These are phyloP conservation scores for Bos taurus DNA, from an alignment of 2,113 vertebrate species.

Conservation along the genomic window DNA sequence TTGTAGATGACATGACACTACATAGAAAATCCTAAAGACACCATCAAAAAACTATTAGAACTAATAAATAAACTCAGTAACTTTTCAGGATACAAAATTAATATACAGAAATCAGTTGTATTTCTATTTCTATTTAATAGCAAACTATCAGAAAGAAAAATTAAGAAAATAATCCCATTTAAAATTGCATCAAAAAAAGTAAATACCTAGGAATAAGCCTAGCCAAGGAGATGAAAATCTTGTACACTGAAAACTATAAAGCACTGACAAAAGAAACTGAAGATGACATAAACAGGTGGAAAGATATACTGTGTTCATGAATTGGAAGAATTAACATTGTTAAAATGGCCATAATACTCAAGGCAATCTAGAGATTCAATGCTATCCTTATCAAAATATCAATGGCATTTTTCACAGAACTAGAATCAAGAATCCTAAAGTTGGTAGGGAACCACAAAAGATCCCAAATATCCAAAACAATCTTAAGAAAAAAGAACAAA, in stretches of 20 bases:
- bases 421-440: background rate
- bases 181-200: background rate
- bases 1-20: background rate
- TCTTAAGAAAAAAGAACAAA: background rate
- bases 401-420: background rate
- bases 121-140: background rate
- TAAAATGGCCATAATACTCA: background rate
- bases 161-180: background rate
- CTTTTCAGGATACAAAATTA: background rate
- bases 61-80: background rate
- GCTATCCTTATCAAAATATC: background rate
- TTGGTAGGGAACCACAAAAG: background rate
- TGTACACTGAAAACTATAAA: background rate
- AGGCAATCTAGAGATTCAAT: background rate
- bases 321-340: background rate
- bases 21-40: background rate
- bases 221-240: background rate
- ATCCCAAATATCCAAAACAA: background rate
- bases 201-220: background rate
- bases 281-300: background rate
- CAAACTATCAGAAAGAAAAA: background rate
- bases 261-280: background rate
- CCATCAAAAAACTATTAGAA: background rate
- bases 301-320: background rate
- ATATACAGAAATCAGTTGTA: background rate